Evolutionary conservation across 2,113 vertebrate species (phyloP).

Genomic region (Nothocercus nigrocapillus): DNA sequence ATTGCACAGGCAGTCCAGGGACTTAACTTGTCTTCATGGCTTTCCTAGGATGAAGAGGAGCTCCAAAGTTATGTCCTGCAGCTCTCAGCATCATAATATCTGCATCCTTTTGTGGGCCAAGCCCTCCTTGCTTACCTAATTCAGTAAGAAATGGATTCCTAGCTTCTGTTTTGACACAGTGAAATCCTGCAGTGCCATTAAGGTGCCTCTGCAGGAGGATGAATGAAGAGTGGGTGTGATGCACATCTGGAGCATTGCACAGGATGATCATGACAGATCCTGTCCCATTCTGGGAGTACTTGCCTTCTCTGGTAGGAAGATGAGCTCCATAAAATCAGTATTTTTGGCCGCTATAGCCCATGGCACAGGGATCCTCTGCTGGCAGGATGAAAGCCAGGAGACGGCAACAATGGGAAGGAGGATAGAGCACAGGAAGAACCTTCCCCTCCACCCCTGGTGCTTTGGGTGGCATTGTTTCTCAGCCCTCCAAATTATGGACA

Average conservation of each 20-base stretch:
- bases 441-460: background rate
- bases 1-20: background rate
- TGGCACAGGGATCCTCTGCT: background rate
- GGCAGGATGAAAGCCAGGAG: background rate
- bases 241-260: background rate
- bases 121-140: background rate
- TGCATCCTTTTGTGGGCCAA: background rate
- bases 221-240: background rate
- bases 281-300: background rate
- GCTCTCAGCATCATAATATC: background rate
- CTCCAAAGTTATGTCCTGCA: background rate
- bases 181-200: background rate
- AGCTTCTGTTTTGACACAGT: background rate
- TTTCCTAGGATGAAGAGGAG: background rate
- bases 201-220: background rate
- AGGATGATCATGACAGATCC: background rate
- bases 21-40: background rate
- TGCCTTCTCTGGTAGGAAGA: background rate
- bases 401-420: background rate
- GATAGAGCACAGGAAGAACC: background rate
- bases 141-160: background rate
- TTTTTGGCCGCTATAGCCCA: background rate
- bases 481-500: background rate
- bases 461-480: background rate
- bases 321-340: background rate